Percentiles rank a stretch among this genome's conserved stretches.
phyloP scores from a whole-genome alignment of 2,888 invertebrate genomes.

The Hyalella azteca region DNA sequence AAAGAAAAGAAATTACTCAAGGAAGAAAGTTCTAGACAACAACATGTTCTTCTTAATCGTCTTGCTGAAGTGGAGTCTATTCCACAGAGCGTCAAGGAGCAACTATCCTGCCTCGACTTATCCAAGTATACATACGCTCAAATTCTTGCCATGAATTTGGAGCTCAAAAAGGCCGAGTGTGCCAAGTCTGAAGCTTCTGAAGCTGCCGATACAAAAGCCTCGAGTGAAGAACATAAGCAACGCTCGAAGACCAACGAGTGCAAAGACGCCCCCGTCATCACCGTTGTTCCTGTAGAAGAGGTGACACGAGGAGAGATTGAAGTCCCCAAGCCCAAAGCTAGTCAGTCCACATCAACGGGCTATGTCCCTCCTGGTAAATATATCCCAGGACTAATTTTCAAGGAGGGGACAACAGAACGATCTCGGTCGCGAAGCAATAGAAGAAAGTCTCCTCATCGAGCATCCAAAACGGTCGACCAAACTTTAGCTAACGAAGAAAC shows the following conservation, averaged over 20 bases:
- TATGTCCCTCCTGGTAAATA: slow-evolving; percentile 40
- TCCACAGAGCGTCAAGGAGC: background rate
- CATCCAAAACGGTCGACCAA: background rate
- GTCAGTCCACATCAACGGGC: background rate
- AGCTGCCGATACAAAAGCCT: background rate
- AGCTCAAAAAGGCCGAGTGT: background rate
- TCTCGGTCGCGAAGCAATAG: slow-evolving; percentile 56
- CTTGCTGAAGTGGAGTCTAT: background rate
- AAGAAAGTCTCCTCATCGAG: slow-evolving; percentile 37
- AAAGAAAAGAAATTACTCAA: background rate
- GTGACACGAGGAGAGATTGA: no score
- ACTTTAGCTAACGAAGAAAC: background rate
- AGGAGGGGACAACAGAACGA: slow-evolving; percentile 42
- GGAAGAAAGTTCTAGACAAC: background rate
- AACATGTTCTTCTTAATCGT: background rate
- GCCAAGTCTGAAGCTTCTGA: background rate
- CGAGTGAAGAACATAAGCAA: background rate
- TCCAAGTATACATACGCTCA: slow-evolving; percentile 56
- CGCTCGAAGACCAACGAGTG: background rate
- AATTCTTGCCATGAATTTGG: slow-evolving; percentile 55
- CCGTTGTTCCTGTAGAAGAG: slow-evolving; percentile 11
- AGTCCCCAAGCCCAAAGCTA: background rate
- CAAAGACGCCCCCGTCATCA: background rate
- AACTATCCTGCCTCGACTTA: slow-evolving; percentile 18
- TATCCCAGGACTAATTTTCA: slow-evolving; percentile 55